Evolutionary conservation across 2,888 invertebrate genomes (phyloP).

Genomic region (Pemphredon lugubris): DNA sequence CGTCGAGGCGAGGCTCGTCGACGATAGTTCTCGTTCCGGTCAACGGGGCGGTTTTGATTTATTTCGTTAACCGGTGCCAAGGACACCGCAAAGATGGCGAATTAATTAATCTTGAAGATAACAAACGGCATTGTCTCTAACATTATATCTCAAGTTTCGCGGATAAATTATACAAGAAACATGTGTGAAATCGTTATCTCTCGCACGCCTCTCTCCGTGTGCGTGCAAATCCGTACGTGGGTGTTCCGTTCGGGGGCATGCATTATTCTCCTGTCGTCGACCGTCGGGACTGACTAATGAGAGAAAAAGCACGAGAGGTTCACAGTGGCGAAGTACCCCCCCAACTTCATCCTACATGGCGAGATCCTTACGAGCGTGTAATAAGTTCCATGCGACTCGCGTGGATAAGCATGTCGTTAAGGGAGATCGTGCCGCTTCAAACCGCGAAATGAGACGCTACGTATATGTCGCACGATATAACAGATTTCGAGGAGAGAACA

Average conservation of each 20-base stretch:
- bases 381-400: conserved; percentile 26
- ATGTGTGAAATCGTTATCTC: conserved; percentile 50
- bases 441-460: background rate
- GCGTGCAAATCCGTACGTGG: conserved; percentile 29
- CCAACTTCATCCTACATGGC: conserved; percentile 49
- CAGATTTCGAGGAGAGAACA: background rate
- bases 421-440: conserved; percentile 1
- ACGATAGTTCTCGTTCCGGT: too few species aligned
- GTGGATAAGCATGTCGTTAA: conserved; percentile 31
- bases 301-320: conserved; percentile 46
- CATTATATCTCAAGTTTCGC: conserved; percentile 10
- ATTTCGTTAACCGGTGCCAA: background rate
- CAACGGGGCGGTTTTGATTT: background rate
- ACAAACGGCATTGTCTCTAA: conserved; percentile 19
- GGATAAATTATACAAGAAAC: conserved; percentile 17
- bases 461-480: background rate
- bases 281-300: conserved; percentile 55
- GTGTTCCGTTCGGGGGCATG: conserved; percentile 50
- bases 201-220: background rate
- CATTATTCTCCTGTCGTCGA: conserved; percentile 57
- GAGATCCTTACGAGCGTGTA: conserved; percentile 37
- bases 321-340: conserved; percentile 38
- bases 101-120: conserved; percentile 40
- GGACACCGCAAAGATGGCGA: conserved; percentile 11
- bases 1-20: background rate